Base-by-base conservation (phyloP, 1,140 invertebrate species). In the Procambarus clarkii region DNA sequence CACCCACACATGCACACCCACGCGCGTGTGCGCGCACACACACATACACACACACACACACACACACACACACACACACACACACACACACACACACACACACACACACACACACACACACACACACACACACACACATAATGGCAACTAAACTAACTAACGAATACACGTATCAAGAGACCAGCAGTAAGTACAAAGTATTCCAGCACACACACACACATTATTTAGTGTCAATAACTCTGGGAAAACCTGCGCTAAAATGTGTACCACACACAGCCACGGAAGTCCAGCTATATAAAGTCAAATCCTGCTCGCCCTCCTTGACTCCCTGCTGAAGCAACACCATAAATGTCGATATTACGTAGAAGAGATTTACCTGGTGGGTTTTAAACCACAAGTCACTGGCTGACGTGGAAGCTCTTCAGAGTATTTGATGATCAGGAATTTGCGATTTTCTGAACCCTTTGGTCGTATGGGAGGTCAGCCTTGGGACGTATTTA, bases 401-500 rank as follows among this genome's bases (percentile, higher is more conserved):
- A 34, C 24, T 21, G 69, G 8, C 4, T 74, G 69, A 34, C 69
- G 69, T 9, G 5, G n/a, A 74, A 5, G 69, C 69, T 34, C n/a
- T 2, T 74, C 69, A 21, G 60, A 18, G 60, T 18, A 4, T 64
- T 64, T 64, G 13, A 11, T 18, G 13, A 13, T 69, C 64, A 69
- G 24, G 69, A 34, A 74, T 69, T 69, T 24, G 69, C 0, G 80
- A 82, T n/a, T 58, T 60, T 60, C 18, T 82, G 50, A 18, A 24
- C 24, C 46, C 7, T 50, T 15, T 48, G 48, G 50, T 60, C 45
- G 80, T 82, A 82, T 82, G 80, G 15, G 15, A n/a, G 80, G 80
- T 82, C 80, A 82, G 45, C 80, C 80, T 60, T 34, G 18, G 50
- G n/a, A 3, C 80, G 54, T 82, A 82, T 82, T 54, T 82, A 82